Base-by-base conservation (phyloP, 1,140 invertebrate species). In the Eupristina koningsbergeri region DNA sequence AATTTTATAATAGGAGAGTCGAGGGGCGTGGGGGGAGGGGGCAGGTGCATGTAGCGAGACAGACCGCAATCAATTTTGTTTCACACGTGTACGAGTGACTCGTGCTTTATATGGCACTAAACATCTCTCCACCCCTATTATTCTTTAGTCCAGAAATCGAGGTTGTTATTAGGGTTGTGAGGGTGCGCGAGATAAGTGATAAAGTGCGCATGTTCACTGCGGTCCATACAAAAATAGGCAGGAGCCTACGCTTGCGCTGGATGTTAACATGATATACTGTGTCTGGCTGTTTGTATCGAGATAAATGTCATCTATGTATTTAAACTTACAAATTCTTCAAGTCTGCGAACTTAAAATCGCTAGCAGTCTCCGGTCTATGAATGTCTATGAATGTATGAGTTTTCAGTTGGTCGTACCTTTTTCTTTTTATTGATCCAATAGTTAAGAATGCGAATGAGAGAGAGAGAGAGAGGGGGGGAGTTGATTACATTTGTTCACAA, bases 11-110 rank as follows among this genome's bases (percentile, higher is more conserved):
- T n/a, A n/a, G n/a, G n/a, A n/a, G n/a, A n/a, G n/a, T n/a, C n/a
- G n/a, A n/a, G n/a, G n/a, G n/a, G n/a, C n/a, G n/a, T n/a, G n/a
- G n/a, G n/a, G n/a, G n/a, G n/a, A 36, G 36, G 19, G 3, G 26
- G 36, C 19, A 22, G 26, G 3, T 15, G 39, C 67, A 36, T 13
- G 22, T n/a, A 9, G 22, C 7, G 26, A 45, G 19, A 29, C 73
- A 45, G 19, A 29, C 73, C 63, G 31, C 76, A 76, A 82, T 76
- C 39, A 76, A 53, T 50, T 63, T 82, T 31, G 53, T n/a, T 34
- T 47, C 41, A n/a, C 29, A 6, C 73, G 11, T 31, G 73, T 31
- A 9, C 39, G n/a, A 17, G 26, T 8, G 22, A 17, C 39, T 61
- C 7, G 31, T 58, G 7, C 58, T 81, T 71, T 47, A 71, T 69